A percentile compares a stretch with the other conserved stretches of the same genome.
Conservation (phyloP, 2,797 vertebrate genomes). For the Microhierax caerulescens region DNA sequence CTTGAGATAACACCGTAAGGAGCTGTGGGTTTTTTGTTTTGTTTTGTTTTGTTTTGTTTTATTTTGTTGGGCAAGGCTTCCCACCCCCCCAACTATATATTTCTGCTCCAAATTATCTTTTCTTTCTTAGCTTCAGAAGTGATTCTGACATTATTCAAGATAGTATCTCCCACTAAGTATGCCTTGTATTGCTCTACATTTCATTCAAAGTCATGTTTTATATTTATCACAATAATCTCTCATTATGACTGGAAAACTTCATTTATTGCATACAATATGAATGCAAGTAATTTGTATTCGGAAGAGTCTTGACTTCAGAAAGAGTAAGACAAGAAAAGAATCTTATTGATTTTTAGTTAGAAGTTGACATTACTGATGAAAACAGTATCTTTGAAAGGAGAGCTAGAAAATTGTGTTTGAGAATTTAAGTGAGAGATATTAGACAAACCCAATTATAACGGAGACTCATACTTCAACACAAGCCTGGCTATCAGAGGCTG, state of each 20-base stretch:
- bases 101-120: conserved; percentile 7
- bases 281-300: not conserved
- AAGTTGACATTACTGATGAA: not conserved
- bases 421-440: not conserved
- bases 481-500: not conserved
- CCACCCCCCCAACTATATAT: not conserved
- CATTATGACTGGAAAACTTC: not conserved
- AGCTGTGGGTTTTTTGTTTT: not conserved
- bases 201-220: conserved; percentile 27
- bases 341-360: not conserved
- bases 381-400: not conserved
- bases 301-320: not conserved
- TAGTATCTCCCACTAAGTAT: not conserved
- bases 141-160: not conserved
- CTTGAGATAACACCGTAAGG: not conserved
- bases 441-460: not conserved
- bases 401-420: not conserved
- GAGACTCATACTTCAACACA: not conserved
- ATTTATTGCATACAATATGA: not conserved
- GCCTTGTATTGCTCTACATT: not conserved
- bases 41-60: not conserved
- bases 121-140: not conserved
- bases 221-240: conserved; percentile 40
- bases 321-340: not conserved
- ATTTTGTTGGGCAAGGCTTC: not conserved